Percentiles rank a stretch among this genome's conserved stretches.
phyloP scores from a whole-genome alignment of 2,888 invertebrate genomes.

The Yponomeuta evonymella region DNA sequence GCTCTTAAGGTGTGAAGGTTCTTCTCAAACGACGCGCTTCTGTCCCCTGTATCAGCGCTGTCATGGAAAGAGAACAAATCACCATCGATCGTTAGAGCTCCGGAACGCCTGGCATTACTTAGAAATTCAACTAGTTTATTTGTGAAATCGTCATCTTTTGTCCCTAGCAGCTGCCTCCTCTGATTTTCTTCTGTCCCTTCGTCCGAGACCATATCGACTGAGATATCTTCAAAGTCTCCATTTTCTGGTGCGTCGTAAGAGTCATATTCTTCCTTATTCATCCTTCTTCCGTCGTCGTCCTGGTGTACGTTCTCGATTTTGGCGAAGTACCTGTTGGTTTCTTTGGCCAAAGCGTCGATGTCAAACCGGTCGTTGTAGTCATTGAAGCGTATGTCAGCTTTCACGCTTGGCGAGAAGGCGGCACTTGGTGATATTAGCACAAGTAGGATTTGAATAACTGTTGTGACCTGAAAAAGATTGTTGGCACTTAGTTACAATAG shows the following conservation, averaged over 20 bases:
- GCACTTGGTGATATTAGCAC: background rate
- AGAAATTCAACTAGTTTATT: background rate
- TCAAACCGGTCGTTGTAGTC: constrained; percentile 3
- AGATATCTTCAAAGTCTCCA: background rate
- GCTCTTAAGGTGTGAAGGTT: background rate
- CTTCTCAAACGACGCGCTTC: background rate
- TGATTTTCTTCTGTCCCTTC: background rate
- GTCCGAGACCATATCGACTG: background rate
- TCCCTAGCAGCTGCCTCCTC: background rate
- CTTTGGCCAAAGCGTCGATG: background rate
- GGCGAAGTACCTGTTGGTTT: background rate
- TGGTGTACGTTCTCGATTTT: background rate
- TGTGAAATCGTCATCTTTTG: background rate
- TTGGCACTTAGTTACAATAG: background rate
- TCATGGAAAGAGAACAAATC: background rate
- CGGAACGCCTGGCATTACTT: background rate
- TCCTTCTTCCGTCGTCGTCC: background rate
- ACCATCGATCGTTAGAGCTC: background rate
- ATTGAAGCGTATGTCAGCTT: background rate
- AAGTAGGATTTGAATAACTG: background rate
- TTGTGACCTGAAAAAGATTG: background rate
- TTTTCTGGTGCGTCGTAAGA: background rate
- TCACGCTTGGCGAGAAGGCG: background rate
- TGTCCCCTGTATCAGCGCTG: background rate
- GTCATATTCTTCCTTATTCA: background rate